These are phyloP conservation scores for Eupithecia abbreviata DNA, from an alignment of 2,888 invertebrate genomes.

Conservation along the genomic window DNA sequence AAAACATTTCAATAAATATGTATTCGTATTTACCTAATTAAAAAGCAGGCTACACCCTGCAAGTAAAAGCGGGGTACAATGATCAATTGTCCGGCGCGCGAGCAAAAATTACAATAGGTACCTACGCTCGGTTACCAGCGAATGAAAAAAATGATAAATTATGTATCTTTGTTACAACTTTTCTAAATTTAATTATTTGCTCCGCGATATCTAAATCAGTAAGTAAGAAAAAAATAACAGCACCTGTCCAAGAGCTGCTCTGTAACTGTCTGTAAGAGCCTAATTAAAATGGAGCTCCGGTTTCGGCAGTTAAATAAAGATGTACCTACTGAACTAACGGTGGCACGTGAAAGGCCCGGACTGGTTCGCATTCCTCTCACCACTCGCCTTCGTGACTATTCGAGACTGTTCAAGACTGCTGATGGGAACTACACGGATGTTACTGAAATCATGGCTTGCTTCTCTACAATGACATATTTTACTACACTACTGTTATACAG, in stretches of 20 bases:
- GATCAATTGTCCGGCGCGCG: no score
- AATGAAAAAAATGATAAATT: no score
- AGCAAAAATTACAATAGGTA: no score
- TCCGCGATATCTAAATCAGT: neutral
- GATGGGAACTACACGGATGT: slow-evolving; percentile 25
- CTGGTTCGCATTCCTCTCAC: slow-evolving; percentile 76
- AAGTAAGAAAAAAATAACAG: neutral
- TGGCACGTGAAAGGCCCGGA: slow-evolving; percentile 64
- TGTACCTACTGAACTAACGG: slow-evolving; percentile 46
- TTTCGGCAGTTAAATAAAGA: slow-evolving; percentile 44
- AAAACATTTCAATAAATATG: no score
- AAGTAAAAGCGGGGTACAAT: no score
- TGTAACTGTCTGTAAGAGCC: slow-evolving; percentile 10
- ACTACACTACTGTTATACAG: no score
- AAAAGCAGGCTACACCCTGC: no score
- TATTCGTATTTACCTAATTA: no score
- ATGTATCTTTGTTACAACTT: no score
- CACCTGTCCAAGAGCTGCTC: neutral
- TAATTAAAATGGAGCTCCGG: slow-evolving; percentile 26
- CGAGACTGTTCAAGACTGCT: slow-evolving; percentile 21
- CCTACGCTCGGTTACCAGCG: no score
- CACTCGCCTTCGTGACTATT: slow-evolving; percentile 37
- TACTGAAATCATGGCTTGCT: neutral
- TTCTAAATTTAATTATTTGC: no score
- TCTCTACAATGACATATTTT: neutral